Conservation (phyloP, 2,797 vertebrate genomes). For the Esox masquinongy region DNA sequence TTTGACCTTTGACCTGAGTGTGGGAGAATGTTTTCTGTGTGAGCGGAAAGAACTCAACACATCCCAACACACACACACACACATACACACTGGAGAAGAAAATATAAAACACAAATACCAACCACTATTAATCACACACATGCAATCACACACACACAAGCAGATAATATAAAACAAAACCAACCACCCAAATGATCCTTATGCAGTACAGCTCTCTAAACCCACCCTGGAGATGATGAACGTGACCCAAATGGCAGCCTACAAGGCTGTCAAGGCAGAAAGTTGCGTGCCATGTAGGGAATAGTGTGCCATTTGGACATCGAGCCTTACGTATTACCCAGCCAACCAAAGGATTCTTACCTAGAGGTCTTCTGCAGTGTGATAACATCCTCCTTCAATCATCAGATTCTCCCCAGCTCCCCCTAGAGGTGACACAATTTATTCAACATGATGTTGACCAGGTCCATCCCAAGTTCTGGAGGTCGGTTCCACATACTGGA, state of each 20-base stretch:
- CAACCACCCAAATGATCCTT: background rate
- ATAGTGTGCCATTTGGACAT: too few relatives aligned
- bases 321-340: too few relatives aligned
- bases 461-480: too few relatives aligned
- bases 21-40: slow-evolving; percentile 53
- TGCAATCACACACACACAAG: slow-evolving; percentile 2
- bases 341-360: too few relatives aligned
- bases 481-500: too few relatives aligned
- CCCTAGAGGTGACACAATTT: too few relatives aligned
- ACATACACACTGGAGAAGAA: slow-evolving; percentile 9
- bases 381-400: too few relatives aligned
- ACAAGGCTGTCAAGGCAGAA: background rate
- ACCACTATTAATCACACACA: background rate
- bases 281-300: background rate
- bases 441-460: too few relatives aligned
- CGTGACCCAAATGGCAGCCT: background rate
- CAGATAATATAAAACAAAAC: background rate
- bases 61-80: slow-evolving; percentile 39
- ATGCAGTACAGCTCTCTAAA: background rate
- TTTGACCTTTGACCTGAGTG: slow-evolving; percentile 49
- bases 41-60: slow-evolving; percentile 33
- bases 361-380: too few relatives aligned
- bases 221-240: background rate
- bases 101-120: background rate
- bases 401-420: too few relatives aligned